Evolutionary conservation across 2,888 invertebrate species (phyloP).

Genomic region (Drosophila stalkeri): DNA sequence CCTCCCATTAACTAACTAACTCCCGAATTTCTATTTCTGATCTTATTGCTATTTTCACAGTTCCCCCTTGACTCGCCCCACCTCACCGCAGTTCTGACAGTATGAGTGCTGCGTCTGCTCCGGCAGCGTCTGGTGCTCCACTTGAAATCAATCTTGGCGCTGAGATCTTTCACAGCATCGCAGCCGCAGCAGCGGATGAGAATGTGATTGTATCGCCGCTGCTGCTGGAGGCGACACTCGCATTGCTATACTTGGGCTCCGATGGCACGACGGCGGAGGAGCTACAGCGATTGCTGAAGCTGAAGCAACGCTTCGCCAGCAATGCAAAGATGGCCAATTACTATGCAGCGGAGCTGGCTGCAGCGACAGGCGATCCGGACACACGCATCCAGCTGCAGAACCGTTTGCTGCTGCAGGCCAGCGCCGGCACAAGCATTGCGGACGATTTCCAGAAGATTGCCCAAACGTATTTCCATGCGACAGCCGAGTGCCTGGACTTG

Average conservation of each 20-base stretch:
- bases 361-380: slow-evolving; percentile 61
- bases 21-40: too few species aligned
- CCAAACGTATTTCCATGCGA: slow-evolving; percentile 79
- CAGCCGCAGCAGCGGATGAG: slow-evolving; percentile 55
- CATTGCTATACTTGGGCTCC: slow-evolving; percentile 90
- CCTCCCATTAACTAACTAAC: too few species aligned
- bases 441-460: slow-evolving; percentile 82
- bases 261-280: slow-evolving; percentile 85
- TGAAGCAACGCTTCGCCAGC: slow-evolving; percentile 72
- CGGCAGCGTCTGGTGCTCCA: slow-evolving; percentile 25
- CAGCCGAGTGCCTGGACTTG: slow-evolving; percentile 87
- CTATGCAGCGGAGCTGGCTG: slow-evolving; percentile 72
- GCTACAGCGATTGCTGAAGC: slow-evolving; percentile 65
- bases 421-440: slow-evolving; percentile 49
- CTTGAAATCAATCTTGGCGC: slow-evolving; percentile 52
- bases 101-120: slow-evolving; percentile 54
- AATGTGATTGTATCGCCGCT: slow-evolving; percentile 82
- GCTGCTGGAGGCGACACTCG: slow-evolving; percentile 90
- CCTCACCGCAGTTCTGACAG: slow-evolving; percentile 19
- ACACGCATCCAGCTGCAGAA: slow-evolving; percentile 86
- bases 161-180: slow-evolving; percentile 66
- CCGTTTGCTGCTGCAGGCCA: slow-evolving; percentile 62
- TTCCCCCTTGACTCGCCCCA: not conserved
- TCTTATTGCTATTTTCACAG: too few species aligned
- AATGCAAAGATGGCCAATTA: slow-evolving; percentile 80